Evolutionary conservation across 2,113 vertebrate species (phyloP), one percentile per base, ranked within the genome.

Genomic region (Thalassoma bifasciatum): DNA sequence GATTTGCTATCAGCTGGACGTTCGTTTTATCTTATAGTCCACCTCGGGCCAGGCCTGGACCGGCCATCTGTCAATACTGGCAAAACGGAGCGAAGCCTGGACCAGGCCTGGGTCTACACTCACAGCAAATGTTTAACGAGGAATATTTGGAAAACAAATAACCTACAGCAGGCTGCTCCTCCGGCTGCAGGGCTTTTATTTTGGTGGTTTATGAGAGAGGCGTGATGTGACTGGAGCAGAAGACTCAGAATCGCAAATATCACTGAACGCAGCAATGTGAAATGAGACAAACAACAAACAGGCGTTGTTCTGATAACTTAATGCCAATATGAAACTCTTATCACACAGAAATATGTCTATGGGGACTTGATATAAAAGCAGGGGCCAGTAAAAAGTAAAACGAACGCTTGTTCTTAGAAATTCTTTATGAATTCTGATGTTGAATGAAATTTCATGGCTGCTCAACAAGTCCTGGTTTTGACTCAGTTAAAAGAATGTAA

Each of bases 1-100:
- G 80, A 85, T 72, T 78, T 83, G 49, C 44, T 53, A 51, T 88
- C 86, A 88, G 86, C 80, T 85, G 74, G 77, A 73, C 68, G 13
- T 65, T 68, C 49, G 66, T 68, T 85, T 85, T 80, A 69, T 77
- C 52, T 67, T 50, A 44, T 40, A 54, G 82, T 72, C 65, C 11
- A 53, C 79, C 82, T 46, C 72, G 47, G 83, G 77, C 86, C 74
- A 66, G 77, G 72, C 70, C 68, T 46, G 74, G 50, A 56, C 63
- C 14, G 5, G 50, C 83, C 86, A 84, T 86, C 83, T 88, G 86
- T 79, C 78, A 19, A 2, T 37, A 26, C 66, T 83, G 82, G 70
- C 81, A 83, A 30, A 36, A 53, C 42, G 56, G 49, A 50, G 75
- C 81, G n/a, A 46, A 46, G 51, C 81, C 61, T 40, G 70, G 52